Percentiles rank a stretch among this genome's conserved stretches.
Evolutionary conservation across 2,888 invertebrate genomes (phyloP).

Genomic region (Cartodere bifasciata): DNA sequence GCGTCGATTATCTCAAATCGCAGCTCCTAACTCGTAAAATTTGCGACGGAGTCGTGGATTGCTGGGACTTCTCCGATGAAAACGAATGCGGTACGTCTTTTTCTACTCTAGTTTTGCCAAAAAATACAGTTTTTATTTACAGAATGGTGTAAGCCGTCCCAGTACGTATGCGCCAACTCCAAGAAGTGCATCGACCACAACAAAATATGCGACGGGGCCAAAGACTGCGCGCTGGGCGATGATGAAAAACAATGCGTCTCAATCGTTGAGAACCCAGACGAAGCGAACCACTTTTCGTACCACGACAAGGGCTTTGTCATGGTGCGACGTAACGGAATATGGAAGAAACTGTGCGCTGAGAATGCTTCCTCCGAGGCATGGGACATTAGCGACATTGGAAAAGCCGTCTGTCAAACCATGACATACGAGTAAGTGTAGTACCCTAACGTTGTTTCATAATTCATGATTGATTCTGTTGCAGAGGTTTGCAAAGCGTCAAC

Average conservation of each 20-base stretch:
- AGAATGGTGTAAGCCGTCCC: slow-evolving; percentile 63
- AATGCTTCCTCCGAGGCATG: slow-evolving; percentile 49
- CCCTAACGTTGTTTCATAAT: too few relatives aligned
- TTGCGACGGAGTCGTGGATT: slow-evolving; percentile 68
- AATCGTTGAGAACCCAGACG: slow-evolving; percentile 42
- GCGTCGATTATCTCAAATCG: slow-evolving; percentile 60
- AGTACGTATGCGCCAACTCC: slow-evolving; percentile 64
- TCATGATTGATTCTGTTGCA: too few relatives aligned
- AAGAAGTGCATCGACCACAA: slow-evolving; percentile 51
- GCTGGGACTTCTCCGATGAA: slow-evolving; percentile 71
- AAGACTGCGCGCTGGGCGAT: slow-evolving; percentile 60
- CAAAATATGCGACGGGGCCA: slow-evolving; percentile 56
- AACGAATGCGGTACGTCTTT: slow-evolving; percentile 54
- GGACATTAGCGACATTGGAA: slow-evolving; percentile 56
- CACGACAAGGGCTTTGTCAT: slow-evolving; percentile 54
- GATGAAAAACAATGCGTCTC: slow-evolving; percentile 66
- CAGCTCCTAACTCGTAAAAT: slow-evolving; percentile 60
- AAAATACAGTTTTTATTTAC: slow-evolving; percentile 18
- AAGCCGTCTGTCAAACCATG: slow-evolving; percentile 63
- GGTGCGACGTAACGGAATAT: slow-evolving; percentile 60
- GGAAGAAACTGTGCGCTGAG: slow-evolving; percentile 66
- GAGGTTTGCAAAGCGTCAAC: slow-evolving; percentile 1
- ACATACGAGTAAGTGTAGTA: slow-evolving; percentile 53
- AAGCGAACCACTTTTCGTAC: slow-evolving; percentile 47
- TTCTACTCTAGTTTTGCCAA: not conserved